phyloP scores from a whole-genome alignment of 2,113 vertebrate genomes.

The Aleadryas rufinucha region DNA sequence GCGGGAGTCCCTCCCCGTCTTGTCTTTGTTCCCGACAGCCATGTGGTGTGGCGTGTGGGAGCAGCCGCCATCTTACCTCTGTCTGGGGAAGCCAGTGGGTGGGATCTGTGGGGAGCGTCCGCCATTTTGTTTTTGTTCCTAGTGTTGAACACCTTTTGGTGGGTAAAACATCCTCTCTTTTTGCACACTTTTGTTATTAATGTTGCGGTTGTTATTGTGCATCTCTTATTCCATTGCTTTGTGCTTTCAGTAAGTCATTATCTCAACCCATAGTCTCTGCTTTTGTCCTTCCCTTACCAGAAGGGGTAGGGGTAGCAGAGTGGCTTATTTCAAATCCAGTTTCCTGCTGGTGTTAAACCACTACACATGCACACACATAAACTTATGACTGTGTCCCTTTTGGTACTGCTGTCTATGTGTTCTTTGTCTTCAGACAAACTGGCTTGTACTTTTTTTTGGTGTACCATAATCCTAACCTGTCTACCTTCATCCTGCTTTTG shows the following conservation, averaged over 20 bases:
- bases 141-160: not conserved
- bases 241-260: not conserved
- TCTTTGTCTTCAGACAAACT: not conserved
- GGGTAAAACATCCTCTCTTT: not conserved
- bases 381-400: not conserved
- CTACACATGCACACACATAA: not conserved
- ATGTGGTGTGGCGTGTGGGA: not conserved
- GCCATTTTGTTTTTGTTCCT: not conserved
- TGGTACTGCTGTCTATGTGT: not conserved
- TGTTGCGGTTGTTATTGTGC: accelerated
- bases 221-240: not conserved
- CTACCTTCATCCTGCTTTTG: not conserved
- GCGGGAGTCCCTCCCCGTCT: accelerated
- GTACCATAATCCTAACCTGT: not conserved
- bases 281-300: not conserved
- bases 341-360: not conserved
- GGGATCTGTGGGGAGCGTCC: accelerated
- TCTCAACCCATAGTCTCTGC: not conserved
- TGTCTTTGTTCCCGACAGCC: accelerated
- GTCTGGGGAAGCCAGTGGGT: accelerated
- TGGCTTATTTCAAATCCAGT: not conserved
- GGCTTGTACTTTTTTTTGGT: not conserved
- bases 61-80: not conserved
- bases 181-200: not conserved
- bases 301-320: not conserved